Evolutionary conservation across 2,113 vertebrate species (phyloP).

Genomic region (Bolborhynchus lineola): DNA sequence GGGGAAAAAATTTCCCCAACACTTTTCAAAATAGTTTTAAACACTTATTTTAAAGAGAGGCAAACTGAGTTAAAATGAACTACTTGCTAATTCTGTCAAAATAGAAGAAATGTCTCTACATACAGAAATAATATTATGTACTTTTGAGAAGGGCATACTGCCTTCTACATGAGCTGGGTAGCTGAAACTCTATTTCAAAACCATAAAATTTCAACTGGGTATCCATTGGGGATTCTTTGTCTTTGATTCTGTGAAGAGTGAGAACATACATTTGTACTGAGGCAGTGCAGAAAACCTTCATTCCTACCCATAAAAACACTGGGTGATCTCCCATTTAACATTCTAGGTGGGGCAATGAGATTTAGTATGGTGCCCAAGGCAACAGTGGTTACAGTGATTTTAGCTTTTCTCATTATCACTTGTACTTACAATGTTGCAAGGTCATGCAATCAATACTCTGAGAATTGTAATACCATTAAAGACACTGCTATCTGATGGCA

Average conservation of each 20-base stretch:
- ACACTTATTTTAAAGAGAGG: neutral
- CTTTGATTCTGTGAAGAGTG: neutral
- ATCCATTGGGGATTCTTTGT: neutral
- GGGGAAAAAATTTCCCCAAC: rapidly evolving
- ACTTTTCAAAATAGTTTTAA: neutral
- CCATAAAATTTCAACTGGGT: neutral
- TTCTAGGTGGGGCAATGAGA: neutral
- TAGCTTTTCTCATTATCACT: neutral
- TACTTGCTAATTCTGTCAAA: neutral
- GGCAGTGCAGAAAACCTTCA: neutral
- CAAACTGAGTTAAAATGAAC: neutral
- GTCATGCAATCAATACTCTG: neutral
- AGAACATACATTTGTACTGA: rapidly evolving
- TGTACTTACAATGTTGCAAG: neutral
- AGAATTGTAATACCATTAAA: neutral
- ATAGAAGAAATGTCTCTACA: neutral
- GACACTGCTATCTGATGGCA: neutral
- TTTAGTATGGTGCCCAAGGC: neutral
- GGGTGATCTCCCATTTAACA: neutral
- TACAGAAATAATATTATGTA: neutral
- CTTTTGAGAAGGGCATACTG: neutral
- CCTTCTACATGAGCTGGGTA: neutral
- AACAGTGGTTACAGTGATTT: neutral
- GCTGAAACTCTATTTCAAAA: neutral
- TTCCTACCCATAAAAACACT: neutral